A percentile compares a stretch with the other conserved stretches of the same genome.
Evolutionary conservation across 2,113 vertebrate species (phyloP).

Genomic region (Pavo muticus): DNA sequence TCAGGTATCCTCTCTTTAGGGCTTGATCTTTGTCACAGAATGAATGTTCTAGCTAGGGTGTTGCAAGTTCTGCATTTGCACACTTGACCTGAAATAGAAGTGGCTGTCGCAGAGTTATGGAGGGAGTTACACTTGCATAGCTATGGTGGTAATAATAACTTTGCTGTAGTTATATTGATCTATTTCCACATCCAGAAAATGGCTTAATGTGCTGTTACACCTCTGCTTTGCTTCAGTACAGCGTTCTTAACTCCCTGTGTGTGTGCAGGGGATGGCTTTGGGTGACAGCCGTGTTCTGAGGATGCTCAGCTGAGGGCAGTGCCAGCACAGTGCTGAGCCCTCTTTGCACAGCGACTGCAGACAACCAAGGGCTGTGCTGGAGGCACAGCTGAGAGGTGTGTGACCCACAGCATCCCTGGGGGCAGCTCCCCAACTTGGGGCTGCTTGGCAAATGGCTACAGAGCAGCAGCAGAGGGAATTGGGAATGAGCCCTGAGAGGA

Average conservation of each 20-base stretch:
- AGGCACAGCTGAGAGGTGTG: background rate
- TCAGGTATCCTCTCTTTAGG: background rate
- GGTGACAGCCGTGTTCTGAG: background rate
- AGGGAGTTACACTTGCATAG: background rate
- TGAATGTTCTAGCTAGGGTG: accelerated
- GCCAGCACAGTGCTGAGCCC: background rate
- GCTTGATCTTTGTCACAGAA: background rate
- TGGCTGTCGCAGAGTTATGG: background rate
- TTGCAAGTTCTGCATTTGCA: background rate
- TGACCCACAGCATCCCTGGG: background rate
- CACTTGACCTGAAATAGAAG: background rate
- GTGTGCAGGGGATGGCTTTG: accelerated
- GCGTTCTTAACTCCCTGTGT: background rate
- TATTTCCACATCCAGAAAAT: accelerated
- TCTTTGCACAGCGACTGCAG: too few relatives aligned
- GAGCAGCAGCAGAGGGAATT: background rate
- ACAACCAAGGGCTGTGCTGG: too few relatives aligned
- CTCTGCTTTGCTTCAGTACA: background rate
- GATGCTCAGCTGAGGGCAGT: background rate
- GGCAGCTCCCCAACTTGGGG: background rate
- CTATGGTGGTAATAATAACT: background rate
- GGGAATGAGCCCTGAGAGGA: background rate
- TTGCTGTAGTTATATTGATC: background rate
- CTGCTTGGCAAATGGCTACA: background rate
- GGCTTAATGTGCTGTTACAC: background rate